Base-by-base conservation (phyloP, 2,888 invertebrate species). In the Acleris sparsana region DNA sequence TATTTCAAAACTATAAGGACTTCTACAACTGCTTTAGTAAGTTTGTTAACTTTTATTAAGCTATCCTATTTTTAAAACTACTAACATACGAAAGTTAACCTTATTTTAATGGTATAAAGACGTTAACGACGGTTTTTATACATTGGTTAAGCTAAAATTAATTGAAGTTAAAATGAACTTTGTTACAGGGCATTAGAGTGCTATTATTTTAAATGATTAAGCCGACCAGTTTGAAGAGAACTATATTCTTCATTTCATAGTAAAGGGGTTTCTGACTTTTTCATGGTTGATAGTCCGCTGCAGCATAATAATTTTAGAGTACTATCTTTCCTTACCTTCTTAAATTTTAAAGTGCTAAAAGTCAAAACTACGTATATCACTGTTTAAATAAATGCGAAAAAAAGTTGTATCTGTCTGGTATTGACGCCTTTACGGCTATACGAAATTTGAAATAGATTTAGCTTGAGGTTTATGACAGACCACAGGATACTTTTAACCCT, bases 201-300 rank as follows among this genome's bases (percentile, higher is more conserved):
- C n/a, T 46, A 2, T 22, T 29, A 0, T 18, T 49, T 43, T 52
- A 25, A 18, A n/a, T 43, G n/a, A 22, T 7, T 1, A 3, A 20
- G n/a, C 1, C 5, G 43, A 5, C 59, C 65, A 69, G 33, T 61
- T 53, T 53, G 48, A 55, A 48, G 62, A 46, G 65, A 70, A 20
- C 59, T 51, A 51, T 62, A 53, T n/a, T n/a, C n/a, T n/a, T n/a
- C n/a, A 59, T 58, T 62, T 61, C 57, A 69, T 69, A 68, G 20
- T 59, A 61, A 62, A 33, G 33, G 9, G 33, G 9, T 7, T 33
- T 33, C 33, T 49, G 25, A 63, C 53, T 61, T 53, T 48, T 63
- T 62, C 51, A 63, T 58, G 56, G 58, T 64, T 62, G 18, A 62
- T 62, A 56, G 53, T 22, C 43, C 1, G 9, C 1, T 29, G 29